Evolutionary conservation across 2,113 vertebrate species (phyloP), one percentile per base, ranked within the genome.

Genomic region (Casuarius casuarius): DNA sequence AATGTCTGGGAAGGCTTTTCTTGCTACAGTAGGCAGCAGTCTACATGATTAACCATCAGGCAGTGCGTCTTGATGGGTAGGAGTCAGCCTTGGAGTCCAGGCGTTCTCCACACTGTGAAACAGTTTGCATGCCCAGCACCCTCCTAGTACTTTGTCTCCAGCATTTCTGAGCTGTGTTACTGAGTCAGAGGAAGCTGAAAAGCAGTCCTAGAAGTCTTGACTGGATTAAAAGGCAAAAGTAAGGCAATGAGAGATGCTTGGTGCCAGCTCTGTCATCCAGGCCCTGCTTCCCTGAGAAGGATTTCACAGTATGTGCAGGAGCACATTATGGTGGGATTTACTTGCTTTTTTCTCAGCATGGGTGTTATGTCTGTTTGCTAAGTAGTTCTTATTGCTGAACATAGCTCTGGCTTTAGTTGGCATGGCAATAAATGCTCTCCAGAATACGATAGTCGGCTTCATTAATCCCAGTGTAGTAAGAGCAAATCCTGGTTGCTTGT

Each of bases 311-410:
- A 73, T 54, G 49, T 87, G 82, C 74, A 71, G 84, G 75, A 91
- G 68, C 76, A 92, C 4, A 38, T 90, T 85, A 82, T 35, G 29
- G 65, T 76, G 54, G 76, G 88, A 92, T 97, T 95, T 92, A 79
- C 70, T 93, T 80, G 76, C 79, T 95, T 93, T 89, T 92, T 63
- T 70, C 90, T 81, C 70, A 76, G 87, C 54, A 94, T 9, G 42
- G 31, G 49, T 77, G 67, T 90, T 93, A 52, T 82, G 84, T 79
- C 40, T 85, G 10, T 82, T 84, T 93, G 77, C 62, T 89, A 89
- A 94, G 84, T 90, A 91, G 87, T 85, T 92, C 84, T 95, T 97
- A 95, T 63, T 52, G 2, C 77, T 54, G 25, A 92, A 81, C 56
- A 49, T 66, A 95, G 87, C 74, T 83, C 78, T 91, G 87, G 40